Conservation (phyloP, 2,113 vertebrate genomes). For the Malurus melanocephalus region DNA sequence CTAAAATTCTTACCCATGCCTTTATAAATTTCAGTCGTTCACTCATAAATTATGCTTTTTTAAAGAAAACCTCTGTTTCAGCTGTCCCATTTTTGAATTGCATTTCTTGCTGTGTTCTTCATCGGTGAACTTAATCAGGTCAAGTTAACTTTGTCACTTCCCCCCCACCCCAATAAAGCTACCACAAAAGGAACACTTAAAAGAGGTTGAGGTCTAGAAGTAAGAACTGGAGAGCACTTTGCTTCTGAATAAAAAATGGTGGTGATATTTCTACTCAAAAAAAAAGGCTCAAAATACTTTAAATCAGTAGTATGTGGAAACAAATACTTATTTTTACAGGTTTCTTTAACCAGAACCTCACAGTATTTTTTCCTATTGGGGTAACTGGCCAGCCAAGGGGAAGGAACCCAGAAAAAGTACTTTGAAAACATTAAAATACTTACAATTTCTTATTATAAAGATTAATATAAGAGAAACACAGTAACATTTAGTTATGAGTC, state of each 20-base stretch:
- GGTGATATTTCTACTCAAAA: background rate
- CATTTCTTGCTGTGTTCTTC: background rate
- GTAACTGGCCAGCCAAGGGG: background rate
- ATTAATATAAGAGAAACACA: background rate
- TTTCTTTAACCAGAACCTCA: background rate
- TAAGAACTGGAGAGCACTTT: slow-evolving; percentile 25
- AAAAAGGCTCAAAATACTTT: slow-evolving; percentile 16
- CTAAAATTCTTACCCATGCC: slow-evolving; percentile 11
- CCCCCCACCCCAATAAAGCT: background rate
- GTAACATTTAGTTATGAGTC: background rate
- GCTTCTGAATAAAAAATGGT: background rate
- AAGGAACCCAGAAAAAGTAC: background rate
- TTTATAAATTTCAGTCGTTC: slow-evolving; percentile 9
- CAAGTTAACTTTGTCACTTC: background rate
- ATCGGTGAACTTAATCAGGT: background rate
- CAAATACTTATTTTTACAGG: background rate
- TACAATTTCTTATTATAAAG: background rate
- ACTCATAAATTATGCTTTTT: background rate
- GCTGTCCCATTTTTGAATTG: background rate
- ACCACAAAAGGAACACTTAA: background rate
- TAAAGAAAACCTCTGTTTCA: background rate
- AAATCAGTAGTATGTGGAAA: background rate
- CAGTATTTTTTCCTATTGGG: background rate
- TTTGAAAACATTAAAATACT: background rate
- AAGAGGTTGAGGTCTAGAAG: background rate